A percentile compares a stretch with the other conserved stretches of the same genome.
phyloP scores from a whole-genome alignment of 2,888 invertebrate genomes.

The Terebella lapidaria region DNA sequence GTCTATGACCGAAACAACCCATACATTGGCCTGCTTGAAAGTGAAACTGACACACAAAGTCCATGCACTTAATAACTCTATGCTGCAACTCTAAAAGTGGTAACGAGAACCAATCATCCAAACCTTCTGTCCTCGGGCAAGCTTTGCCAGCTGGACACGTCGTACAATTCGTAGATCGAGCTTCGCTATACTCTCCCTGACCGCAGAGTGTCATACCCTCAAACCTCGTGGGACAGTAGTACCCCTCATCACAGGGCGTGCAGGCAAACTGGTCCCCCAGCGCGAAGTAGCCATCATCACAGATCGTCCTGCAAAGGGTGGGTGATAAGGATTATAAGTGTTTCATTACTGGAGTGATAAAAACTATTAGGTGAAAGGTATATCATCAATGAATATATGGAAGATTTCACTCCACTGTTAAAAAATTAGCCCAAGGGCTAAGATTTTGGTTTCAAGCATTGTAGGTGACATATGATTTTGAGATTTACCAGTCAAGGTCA shows the following conservation, averaged over 20 bases:
- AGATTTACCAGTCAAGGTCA: no score
- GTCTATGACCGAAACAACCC: no score
- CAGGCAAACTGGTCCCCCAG: constrained; percentile 37
- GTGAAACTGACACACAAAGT: no score
- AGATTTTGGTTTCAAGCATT: no score
- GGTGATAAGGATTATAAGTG: neutral
- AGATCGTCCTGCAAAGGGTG: constrained; percentile 28
- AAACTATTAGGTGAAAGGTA: no score
- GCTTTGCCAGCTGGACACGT: constrained; percentile 41
- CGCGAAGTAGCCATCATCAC: constrained; percentile 39
- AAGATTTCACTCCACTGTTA: neutral
- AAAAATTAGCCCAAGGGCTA: neutral
- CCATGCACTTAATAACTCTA: no score
- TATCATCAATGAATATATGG: neutral
- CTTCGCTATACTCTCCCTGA: constrained; percentile 37
- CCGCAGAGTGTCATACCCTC: constrained; percentile 33
- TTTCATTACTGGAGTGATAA: no score
- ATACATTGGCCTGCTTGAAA: neutral
- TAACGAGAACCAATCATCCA: no score
- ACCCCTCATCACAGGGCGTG: constrained; percentile 41
- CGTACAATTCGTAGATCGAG: constrained; percentile 40
- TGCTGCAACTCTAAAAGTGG: no score
- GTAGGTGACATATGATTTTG: no score
- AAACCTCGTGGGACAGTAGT: constrained; percentile 32
- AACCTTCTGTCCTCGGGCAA: constrained; percentile 19